Base-by-base conservation (phyloP, 1,140 invertebrate genomes). In the Atta cephalotes region DNA sequence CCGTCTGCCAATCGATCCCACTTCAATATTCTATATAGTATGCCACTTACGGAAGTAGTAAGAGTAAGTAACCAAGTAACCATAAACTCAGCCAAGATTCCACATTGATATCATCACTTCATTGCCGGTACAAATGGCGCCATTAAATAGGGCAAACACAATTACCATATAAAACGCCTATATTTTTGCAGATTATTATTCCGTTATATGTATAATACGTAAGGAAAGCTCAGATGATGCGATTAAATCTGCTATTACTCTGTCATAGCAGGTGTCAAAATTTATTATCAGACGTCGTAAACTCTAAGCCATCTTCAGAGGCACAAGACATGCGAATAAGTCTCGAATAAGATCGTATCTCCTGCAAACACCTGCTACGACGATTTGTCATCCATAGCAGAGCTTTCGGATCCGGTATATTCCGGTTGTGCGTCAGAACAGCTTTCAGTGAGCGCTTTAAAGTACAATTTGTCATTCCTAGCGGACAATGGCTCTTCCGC, bases 321-420 rank as follows among this genome's bases (percentile, higher is more conserved):
- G 86, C 68, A 28, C 78, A 39, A 58, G 63, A 87, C 86, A 90
- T 60, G 82, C 77, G 85, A 80, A 88, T 90, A 90, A 90, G 89
- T 90, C 87, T 78, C 49, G 58, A 81, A 88, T 85, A 88, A 90
- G 90, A 92, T 91, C 82, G 90, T 72, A 85, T 65, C 88, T 86
- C 86, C 79, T 84, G 63, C 90, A 87, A 88, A 91, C 89, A 91
- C 85, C 91, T 90, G 91, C 84, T 90, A 89, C 90, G 84, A 88
- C 91, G 70, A 92, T 92, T 91, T 91, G 91, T 92, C 91, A 90
- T 92, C 90, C 88, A 91, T 89, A 89, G 87, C 90, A 87, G 91
- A 91, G 88, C 86, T 91, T 87, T 87, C 87, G 78, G 88, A 88
- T 89, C 85, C 77, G 80, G 80, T 87, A 76, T 88, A 89, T 90